Conservation (phyloP, 2,888 invertebrate species). For the Eupithecia abbreviata region DNA sequence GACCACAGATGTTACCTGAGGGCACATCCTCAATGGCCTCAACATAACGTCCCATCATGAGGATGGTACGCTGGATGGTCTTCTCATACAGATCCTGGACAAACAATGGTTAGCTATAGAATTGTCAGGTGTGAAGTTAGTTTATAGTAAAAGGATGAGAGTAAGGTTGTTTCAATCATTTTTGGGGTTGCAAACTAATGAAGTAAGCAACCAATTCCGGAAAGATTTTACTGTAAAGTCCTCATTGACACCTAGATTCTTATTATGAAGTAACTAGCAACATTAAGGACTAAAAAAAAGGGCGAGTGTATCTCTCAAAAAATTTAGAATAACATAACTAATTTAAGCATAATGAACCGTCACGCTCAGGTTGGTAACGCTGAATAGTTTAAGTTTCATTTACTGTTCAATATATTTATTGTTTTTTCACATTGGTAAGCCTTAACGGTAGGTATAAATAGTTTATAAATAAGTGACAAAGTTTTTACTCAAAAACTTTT, state of each 20-base stretch:
- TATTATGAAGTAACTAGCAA: constrained; percentile 27
- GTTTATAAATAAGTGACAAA: neutral
- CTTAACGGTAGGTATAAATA: neutral
- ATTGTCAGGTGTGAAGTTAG: neutral
- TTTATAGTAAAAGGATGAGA: neutral
- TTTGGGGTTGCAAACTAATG: constrained; percentile 68
- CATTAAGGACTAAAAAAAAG: constrained; percentile 18
- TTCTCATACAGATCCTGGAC: constrained; percentile 96
- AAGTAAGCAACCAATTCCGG: constrained; percentile 74
- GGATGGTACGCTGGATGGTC: constrained; percentile 99
- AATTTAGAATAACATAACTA: neutral
- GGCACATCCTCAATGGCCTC: constrained; percentile 99
- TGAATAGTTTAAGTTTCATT: neutral
- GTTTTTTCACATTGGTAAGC: neutral
- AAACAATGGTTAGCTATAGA: neutral
- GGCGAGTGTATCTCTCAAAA: too few relatives aligned
- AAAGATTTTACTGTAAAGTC: constrained; percentile 72
- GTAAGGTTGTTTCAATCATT: constrained; percentile 64
- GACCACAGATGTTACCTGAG: constrained; percentile 99
- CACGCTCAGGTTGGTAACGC: neutral
- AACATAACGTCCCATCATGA: constrained; percentile 99
- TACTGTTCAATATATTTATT: neutral
- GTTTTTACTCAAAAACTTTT: neutral
- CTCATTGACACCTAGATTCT: constrained; percentile 49
- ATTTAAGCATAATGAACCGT: neutral